phyloP scores from a whole-genome alignment of 1,140 invertebrate genomes.

The Delia radicum region DNA sequence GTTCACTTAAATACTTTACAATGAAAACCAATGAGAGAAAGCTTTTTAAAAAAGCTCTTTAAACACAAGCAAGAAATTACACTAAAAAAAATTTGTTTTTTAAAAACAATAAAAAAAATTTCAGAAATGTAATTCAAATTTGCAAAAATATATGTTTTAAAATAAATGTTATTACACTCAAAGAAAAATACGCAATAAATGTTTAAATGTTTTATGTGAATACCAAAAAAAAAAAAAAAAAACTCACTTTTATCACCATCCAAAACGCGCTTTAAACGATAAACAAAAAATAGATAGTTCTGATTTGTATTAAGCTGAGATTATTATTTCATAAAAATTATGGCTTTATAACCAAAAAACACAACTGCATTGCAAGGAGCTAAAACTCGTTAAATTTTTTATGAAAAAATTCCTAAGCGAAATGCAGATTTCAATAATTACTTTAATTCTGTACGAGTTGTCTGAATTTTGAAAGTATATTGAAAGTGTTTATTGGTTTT shows the following conservation, averaged over 20 bases:
- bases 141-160: too few species aligned
- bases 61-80: too few species aligned
- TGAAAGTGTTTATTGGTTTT: conserved; percentile 42
- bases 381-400: conserved; percentile 15
- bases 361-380: conserved; percentile 49
- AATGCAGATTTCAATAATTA: conserved; percentile 47
- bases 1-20: too few species aligned
- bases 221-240: not conserved
- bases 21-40: too few species aligned
- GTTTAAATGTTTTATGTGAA: not conserved
- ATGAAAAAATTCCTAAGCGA: conserved; percentile 32
- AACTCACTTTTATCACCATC: not conserved
- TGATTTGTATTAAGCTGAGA: conserved; percentile 34
- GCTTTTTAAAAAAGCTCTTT: too few species aligned
- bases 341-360: conserved; percentile 44
- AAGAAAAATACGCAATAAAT: not conserved
- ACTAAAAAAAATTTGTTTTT: not conserved
- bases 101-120: not conserved
- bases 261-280: not conserved
- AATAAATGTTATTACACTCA: too few species aligned
- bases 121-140: too few species aligned
- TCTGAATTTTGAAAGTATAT: conserved; percentile 40
- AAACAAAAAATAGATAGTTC: conserved; percentile 30
- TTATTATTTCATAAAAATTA: conserved; percentile 32
- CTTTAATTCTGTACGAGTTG: conserved; percentile 52